Evolutionary conservation across 2,797 vertebrate genomes (phyloP), one percentile per base, ranked within the genome.

Genomic region (Melanitta fusca): DNA sequence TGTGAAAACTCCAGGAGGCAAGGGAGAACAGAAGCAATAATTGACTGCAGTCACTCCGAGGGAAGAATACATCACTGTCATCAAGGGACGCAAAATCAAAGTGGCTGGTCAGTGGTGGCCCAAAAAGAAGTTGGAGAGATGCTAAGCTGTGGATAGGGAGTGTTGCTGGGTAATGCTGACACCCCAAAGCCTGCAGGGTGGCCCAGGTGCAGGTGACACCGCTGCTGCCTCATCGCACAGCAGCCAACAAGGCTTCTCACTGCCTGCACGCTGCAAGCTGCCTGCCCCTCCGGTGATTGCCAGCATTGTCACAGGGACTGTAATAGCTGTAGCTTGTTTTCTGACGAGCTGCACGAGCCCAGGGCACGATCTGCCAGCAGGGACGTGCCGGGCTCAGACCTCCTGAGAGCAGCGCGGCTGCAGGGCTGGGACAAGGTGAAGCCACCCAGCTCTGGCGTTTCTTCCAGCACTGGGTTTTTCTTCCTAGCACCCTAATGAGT

Each of bases 11-110:
- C 78, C 86, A 91, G 69, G 88, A 95, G 68, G 78, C 51, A 82
- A 71, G n/a, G 39, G 71, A 91, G 80, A 93, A 78, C 39, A 89
- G 86, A 87, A 96, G 71, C 91, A 94, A 91, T 90, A 89, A 95
- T 91, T 89, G 85, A 91, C 89, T 85, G 20, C 30, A 92, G 81
- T 83, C 78, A 80, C 65, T 95, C 69, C 0, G 15, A 88, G 56
- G 61, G 74, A 85, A 82, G 58, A 83, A 68, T 85, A 47, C 47
- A 70, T n/a, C 8, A 8, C 38, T 83, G 43, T 49, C 85, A 62
- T 85, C 61, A 88, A 69, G 62, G 38, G 32, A 83, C 69, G 53
- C 1, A 2, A 89, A 88, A 85, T 53, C 45, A 58, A 96, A 93
- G 41, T 24, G n/a, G 7, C 38, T 62, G 60, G 41, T 70, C 69